A percentile compares a stretch with the other conserved stretches of the same genome.
Conservation (phyloP, 2,797 vertebrate species). For the Agapornis canus region DNA sequence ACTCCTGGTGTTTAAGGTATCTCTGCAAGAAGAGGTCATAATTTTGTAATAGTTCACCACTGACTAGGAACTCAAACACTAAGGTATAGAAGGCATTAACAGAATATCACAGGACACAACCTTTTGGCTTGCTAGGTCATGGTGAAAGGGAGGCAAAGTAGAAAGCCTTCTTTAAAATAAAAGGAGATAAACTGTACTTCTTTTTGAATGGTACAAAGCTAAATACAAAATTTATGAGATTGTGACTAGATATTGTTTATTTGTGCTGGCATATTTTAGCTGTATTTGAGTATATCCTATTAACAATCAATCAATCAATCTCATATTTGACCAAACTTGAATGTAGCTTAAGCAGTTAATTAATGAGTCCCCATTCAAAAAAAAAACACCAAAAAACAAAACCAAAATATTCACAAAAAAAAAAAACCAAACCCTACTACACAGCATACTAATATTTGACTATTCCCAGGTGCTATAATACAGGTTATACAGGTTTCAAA, state of each 20-base stretch:
- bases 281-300: background rate
- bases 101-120: background rate
- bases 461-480: background rate
- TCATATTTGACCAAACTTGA: conserved; percentile 31
- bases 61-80: background rate
- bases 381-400: background rate
- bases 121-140: fast-evolving
- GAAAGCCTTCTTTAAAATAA: background rate
- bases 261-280: background rate
- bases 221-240: background rate
- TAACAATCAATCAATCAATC: background rate
- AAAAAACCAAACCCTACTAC: background rate
- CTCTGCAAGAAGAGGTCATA: background rate
- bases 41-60: background rate
- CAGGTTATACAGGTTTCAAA: background rate
- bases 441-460: background rate
- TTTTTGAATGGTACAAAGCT: background rate
- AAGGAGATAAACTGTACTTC: background rate
- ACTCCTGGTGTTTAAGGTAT: background rate
- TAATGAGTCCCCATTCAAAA: background rate
- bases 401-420: background rate
- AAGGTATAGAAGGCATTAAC: background rate
- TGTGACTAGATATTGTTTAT: background rate
- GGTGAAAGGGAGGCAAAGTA: background rate
- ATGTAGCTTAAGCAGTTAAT: background rate